Evolutionary conservation across 2,888 invertebrate genomes (phyloP), one percentile per base, ranked within the genome.

Genomic region (Dorcus parallelipipedus): DNA sequence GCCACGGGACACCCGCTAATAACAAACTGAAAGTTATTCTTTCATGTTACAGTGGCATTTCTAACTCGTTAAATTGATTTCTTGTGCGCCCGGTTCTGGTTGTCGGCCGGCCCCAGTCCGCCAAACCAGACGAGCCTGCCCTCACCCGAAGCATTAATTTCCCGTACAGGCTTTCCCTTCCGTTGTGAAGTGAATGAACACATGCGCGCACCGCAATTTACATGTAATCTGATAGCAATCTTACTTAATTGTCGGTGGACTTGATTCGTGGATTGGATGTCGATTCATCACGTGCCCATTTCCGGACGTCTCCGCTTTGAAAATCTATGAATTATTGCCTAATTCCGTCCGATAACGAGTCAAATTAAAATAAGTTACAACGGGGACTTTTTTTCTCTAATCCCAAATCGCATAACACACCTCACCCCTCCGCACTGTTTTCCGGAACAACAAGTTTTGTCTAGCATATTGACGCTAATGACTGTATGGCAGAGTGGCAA

Each of bases 61-160:
- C 60, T 63, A 62, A 67, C 64, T 67, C 63, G 68, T 70, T 70
- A 71, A 70, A 73, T 73, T 72, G 73, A 73, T 73, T 73, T 72
- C 71, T 69, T 68, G 68, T 68, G 65, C 66, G 62, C 61, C 61
- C 61, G 64, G 66, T 63, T 67, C 62, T 65, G 67, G 71, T 66
- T 66, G 69, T 64, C 67, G 69, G 69, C 67, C 67, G 68, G 68
- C 67, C 67, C 67, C 66, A 67, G 66, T 69, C 68, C 66, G 68
- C 70, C 69, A 33, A 33, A 33, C 26, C 26, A 73, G 71, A 71
- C 70, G 69, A 68, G 67, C 69, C 71, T 66, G 61, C 68, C 69
- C 69, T 70, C 69, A 68, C 66, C 70, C 71, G 70, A 68, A 74
- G 74, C 75, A 76, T 76, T 77, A 76, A 77, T 76, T 77, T 72